phyloP scores from a whole-genome alignment of 2,888 invertebrate genomes.

The Eupithecia exiguata region DNA sequence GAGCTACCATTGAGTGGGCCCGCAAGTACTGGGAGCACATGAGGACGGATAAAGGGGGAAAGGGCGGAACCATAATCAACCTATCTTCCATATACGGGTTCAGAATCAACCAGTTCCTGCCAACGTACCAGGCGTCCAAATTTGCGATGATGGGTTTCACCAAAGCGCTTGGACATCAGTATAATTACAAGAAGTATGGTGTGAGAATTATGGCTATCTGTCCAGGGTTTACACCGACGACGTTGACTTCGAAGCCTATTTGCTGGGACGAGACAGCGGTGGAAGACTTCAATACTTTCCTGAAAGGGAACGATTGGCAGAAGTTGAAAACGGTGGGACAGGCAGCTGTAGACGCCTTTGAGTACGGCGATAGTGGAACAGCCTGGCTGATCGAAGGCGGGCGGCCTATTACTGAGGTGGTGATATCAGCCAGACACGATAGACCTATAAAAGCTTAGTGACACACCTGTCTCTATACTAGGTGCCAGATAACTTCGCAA shows the following conservation, averaged over 20 bases:
- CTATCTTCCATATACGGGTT: constrained; percentile 83
- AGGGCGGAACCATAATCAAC: constrained; percentile 85
- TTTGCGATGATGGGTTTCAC: constrained; percentile 77
- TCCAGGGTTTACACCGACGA: constrained; percentile 75
- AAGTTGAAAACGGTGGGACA: constrained; percentile 58
- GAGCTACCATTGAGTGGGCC: constrained; percentile 59
- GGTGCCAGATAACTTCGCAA: no score
- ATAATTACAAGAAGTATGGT: constrained; percentile 68
- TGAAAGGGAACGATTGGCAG: constrained; percentile 56
- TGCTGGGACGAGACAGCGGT: constrained; percentile 47
- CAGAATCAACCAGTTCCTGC: constrained; percentile 69
- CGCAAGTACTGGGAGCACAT: constrained; percentile 80
- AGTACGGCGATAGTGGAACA: constrained; percentile 75
- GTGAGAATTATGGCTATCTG: constrained; percentile 77
- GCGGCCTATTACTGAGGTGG: constrained; percentile 56
- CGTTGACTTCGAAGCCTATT: constrained; percentile 45
- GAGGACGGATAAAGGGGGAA: constrained; percentile 78
- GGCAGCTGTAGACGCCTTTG: constrained; percentile 60
- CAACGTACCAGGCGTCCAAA: constrained; percentile 59
- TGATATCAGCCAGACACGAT: constrained; percentile 23
- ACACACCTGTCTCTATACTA: background rate
- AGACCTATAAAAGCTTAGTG: background rate
- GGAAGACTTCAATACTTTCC: constrained; percentile 37
- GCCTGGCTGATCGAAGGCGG: constrained; percentile 80
- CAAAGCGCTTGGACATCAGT: constrained; percentile 66